Evolutionary conservation across 2,113 vertebrate genomes (phyloP), one percentile per base, ranked within the genome.

Genomic region (Sitta europaea): DNA sequence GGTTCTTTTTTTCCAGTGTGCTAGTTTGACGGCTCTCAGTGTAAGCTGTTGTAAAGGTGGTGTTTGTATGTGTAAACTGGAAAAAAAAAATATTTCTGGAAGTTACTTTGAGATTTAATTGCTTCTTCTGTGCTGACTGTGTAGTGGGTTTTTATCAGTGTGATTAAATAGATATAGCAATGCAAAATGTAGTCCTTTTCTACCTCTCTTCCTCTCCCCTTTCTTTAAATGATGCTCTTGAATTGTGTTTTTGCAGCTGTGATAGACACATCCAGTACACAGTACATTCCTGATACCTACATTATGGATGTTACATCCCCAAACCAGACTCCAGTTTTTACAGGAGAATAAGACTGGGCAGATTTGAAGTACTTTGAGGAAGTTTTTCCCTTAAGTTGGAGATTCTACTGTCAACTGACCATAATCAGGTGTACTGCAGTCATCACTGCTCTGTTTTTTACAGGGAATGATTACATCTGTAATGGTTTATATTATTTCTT

Each of bases 1-100:
- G 8, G 0, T 1, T 4, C 5, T 36, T 61, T 65, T 35, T 18
- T 3, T 1, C 9, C 23, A 21, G 0, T n/a, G 4, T 70, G 28
- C 42, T 79, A n/a, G 35, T 53, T 83, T 75, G 36, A 51, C 57
- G 68, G 10, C 40, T 89, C 2, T 57, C 22, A 28, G 11, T 70
- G 40, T 48, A 21, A 65, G 21, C 22, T 55, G 16, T 43, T 78
- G 17, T 76, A 63, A 63, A 51, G 10, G 40, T 68, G 21, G 11
- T 51, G 3, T 86, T 43, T n/a, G 27, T 50, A 38, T 65, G 11
- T 42, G 33, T 83, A 55, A 76, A 40, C 31, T 43, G 36, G 72
- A 84, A 80, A 81, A 63, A 67, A 43, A 11, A 10, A 3, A 23
- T 10, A 15, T 43, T 85, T 70, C 23, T 72, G n/a, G 48, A 81